Conservation (phyloP, 2,797 vertebrate species). For the Monodelphis domestica region DNA sequence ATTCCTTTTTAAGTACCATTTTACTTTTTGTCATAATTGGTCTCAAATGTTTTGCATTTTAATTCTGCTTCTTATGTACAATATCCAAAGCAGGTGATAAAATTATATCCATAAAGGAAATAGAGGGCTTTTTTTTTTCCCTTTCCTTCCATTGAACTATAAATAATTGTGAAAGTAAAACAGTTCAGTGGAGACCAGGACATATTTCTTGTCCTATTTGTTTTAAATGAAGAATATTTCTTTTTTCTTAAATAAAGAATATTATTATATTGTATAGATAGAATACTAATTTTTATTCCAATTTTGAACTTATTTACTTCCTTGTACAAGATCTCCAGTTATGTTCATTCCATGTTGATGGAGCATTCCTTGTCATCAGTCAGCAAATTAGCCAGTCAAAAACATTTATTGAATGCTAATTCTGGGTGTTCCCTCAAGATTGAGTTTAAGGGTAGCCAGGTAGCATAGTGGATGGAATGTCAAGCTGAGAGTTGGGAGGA, state of each 20-base stretch:
- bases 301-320: not conserved
- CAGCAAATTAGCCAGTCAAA: not conserved
- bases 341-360: not conserved
- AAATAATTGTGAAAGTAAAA: not conserved
- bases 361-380: not conserved
- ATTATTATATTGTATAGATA: not conserved
- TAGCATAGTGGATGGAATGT: too few relatives aligned
- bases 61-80: constrained; percentile 19
- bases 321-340: not conserved
- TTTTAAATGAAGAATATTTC: not conserved
- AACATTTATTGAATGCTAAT: not conserved
- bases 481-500: too few relatives aligned
- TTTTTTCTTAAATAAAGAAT: too few relatives aligned
- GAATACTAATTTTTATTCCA: not conserved
- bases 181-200: not conserved
- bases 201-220: not conserved
- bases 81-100: not conserved
- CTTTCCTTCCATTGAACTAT: not conserved
- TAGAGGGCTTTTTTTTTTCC: fast-evolving
- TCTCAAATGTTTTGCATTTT: not conserved
- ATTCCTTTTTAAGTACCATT: not conserved
- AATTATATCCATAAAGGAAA: not conserved
- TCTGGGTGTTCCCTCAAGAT: not conserved
- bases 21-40: not conserved
- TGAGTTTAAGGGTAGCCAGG: too few relatives aligned